Base-by-base conservation (phyloP, 2,888 invertebrate species). In the Alviniconcha strummeri region DNA sequence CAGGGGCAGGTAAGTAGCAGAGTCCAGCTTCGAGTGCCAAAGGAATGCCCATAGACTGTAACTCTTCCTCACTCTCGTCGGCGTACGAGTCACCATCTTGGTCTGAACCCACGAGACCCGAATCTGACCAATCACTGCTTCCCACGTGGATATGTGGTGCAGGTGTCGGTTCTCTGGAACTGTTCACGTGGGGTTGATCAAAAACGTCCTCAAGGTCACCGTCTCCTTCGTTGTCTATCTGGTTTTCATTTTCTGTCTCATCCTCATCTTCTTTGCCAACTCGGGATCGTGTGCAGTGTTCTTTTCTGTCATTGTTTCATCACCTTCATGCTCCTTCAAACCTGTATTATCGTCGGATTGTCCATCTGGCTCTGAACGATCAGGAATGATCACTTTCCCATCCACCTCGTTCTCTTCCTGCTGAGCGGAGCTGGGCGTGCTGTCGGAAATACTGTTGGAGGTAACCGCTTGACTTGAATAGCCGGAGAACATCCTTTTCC, bases 31-130 rank as follows among this genome's bases (percentile, higher is more conserved):
- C 80, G 55, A 80, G 15, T n/a, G 80, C 67, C 69, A 80, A 19
- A 52, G 80, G 80, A 80, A 13, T n/a, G 64, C 67, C 17, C 69
- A 54, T 69, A 11, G 17, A 11, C 80, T 67, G n/a, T 69, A n/a
- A 5, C 17, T 69, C 69, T 5, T 80, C 69, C 4, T 77, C 67
- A n/a, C n/a, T 69, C 19, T 69, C 69, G 4, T 80, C 80, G 7
- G 15, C 64, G 8, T n/a, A 67, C 19, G 9, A 11, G 55, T 80
- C 64, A 6, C 54, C 69, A 52, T 9, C 79, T 0, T 17, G 54
- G 55, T 80, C 80, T 5, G 80, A 80, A 4, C 69, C 80, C 80
- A 69, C 80, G 80, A 69, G 80, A 80, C 80, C 80, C 1, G 80
- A 80, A 80, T 80, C 80, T 5, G 80, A 80, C 80, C 80, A 80